Evolutionary conservation across 1,140 invertebrate species (phyloP).

Genomic region (Akabosia matsudoensis): DNA sequence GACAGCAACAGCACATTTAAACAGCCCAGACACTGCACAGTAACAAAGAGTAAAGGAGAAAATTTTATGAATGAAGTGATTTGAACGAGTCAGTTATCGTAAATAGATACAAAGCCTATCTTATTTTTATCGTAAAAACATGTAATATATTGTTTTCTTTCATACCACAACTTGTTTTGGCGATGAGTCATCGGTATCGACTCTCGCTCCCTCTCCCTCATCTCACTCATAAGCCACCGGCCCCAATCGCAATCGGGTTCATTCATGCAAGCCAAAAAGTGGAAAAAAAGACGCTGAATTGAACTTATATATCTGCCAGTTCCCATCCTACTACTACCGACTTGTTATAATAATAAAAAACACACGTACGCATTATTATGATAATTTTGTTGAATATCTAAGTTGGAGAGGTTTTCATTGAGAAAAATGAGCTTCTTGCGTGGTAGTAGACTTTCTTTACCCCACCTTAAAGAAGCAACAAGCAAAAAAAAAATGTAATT

Average conservation of each 20-base stretch:
- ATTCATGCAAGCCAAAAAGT: neutral
- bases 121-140: neutral
- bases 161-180: neutral
- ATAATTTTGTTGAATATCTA: neutral
- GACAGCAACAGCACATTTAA: neutral
- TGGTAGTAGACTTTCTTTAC: constrained; percentile 5
- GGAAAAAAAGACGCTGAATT: neutral
- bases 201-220: no score
- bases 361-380: constrained; percentile 8
- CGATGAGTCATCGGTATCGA: neutral
- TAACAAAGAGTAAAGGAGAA: neutral
- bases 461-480: neutral
- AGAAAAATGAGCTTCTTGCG: constrained; percentile 3
- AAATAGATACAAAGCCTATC: neutral
- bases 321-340: neutral
- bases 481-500: neutral
- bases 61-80: constrained; percentile 8
- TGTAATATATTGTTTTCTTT: neutral
- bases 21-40: neutral
- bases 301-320: neutral
- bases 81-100: neutral
- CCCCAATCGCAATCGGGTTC: neutral
- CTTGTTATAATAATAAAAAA: neutral
- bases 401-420: neutral
- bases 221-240: neutral